Evolutionary conservation across 2,797 vertebrate species (phyloP).

Genomic region (Chanos chanos): DNA sequence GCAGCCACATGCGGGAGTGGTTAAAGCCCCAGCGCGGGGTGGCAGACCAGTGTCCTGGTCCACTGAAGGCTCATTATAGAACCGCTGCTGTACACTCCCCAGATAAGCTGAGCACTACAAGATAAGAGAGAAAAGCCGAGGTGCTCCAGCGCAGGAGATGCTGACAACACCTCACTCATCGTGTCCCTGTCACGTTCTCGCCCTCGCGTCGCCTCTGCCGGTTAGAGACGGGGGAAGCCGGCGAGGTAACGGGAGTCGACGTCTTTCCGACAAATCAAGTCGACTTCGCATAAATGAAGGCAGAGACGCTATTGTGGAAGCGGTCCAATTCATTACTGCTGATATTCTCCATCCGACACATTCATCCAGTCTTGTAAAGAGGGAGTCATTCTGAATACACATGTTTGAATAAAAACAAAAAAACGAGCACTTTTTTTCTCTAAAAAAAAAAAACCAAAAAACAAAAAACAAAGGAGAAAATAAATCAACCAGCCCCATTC

Average conservation of each 20-base stretch:
- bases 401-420: slow-evolving; percentile 4
- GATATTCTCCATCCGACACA: too few relatives aligned
- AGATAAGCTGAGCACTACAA: slow-evolving; percentile 76
- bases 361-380: too few relatives aligned
- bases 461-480: slow-evolving; percentile 31
- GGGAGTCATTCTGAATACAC: slow-evolving; percentile 15
- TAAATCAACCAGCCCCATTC: slow-evolving; percentile 43
- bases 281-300: too few relatives aligned
- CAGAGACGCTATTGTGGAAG: too few relatives aligned
- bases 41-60: slow-evolving; percentile 62
- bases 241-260: too few relatives aligned
- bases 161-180: too few relatives aligned
- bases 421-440: too few relatives aligned
- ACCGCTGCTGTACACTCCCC: slow-evolving; percentile 63
- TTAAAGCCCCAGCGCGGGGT: slow-evolving; percentile 61
- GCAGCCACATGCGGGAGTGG: slow-evolving; percentile 13
- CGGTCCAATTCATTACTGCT: too few relatives aligned
- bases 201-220: too few relatives aligned
- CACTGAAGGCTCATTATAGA: slow-evolving; percentile 63
- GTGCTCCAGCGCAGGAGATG: slow-evolving; percentile 48
- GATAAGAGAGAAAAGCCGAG: slow-evolving; percentile 65
- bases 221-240: too few relatives aligned
- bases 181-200: too few relatives aligned
- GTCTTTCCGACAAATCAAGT: too few relatives aligned
- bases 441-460: slow-evolving; percentile 25